A percentile compares a stretch with the other conserved stretches of the same genome.
These are phyloP conservation scores for Seriola quinqueradiata DNA, from an alignment of 2,113 vertebrate species.

Conservation along the genomic window DNA sequence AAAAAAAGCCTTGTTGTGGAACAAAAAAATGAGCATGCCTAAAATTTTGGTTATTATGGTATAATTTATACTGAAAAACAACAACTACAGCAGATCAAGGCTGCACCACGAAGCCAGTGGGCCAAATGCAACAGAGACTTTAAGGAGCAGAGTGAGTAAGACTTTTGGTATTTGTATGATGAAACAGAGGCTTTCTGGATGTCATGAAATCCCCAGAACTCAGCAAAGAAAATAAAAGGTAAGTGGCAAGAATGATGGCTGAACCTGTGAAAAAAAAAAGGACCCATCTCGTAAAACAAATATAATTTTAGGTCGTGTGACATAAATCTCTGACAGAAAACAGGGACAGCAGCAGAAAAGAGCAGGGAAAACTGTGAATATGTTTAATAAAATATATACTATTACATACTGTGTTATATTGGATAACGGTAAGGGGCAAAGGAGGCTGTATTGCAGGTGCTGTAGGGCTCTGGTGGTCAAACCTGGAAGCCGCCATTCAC, in stretches of 20 bases:
- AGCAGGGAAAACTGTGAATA: too few relatives aligned
- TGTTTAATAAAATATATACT: neutral
- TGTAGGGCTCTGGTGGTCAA: slow-evolving; percentile 21
- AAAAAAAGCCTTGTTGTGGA: neutral
- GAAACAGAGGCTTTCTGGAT: neutral
- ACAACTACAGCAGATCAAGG: neutral
- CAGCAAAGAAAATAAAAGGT: neutral
- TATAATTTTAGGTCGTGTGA: too few relatives aligned
- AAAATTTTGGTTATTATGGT: neutral
- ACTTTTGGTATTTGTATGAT: neutral
- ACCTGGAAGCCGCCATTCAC: slow-evolving; percentile 26
- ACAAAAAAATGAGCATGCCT: neutral
- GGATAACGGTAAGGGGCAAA: slow-evolving; percentile 1
- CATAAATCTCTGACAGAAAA: too few relatives aligned
- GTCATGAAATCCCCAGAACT: neutral
- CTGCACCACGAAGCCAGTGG: neutral
- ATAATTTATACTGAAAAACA: neutral
- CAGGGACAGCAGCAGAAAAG: neutral
- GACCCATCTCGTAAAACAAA: neutral
- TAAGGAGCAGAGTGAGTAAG: neutral
- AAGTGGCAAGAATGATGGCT: neutral
- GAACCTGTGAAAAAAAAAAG: neutral
- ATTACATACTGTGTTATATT: neutral
- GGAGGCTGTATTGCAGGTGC: neutral
- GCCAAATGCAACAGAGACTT: neutral